Base-by-base conservation (phyloP, 2,797 vertebrate genomes). In the Urophycis tenuis region DNA sequence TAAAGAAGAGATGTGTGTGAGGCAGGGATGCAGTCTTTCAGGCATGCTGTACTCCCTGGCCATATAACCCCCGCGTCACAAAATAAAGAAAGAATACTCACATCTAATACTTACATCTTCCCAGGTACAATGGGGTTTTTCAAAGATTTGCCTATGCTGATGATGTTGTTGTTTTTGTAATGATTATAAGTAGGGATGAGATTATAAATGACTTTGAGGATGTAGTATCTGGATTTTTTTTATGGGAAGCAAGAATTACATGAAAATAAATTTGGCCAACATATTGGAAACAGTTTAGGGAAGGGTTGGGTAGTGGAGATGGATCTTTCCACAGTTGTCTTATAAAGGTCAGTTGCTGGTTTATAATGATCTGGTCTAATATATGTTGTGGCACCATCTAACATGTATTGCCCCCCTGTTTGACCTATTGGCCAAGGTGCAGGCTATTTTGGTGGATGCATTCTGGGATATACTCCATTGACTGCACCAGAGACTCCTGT, bases 391-490 rank as follows among this genome's bases (percentile, higher is more conserved):
- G 71, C 71, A 72, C 71, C 10, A 17, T 0, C 30, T 45, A 2
- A 17, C 41, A 15, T 72, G 71, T 1, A 3, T 4, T 35, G 33
- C 35, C 12, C 33, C 33, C 34, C 15, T 30, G 33, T 19, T 33
- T 36, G 6, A 72, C 19, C 71, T 15, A 33, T 19, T 35, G 71
- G 31, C 33, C 10, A 72, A n/a, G 33, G 33, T 72, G 19, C 71
- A 72, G 17, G 33, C 32, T 7, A 34, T n/a, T 6, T 9, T 34
- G 5, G 31, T 34, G 15, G 15, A 72, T 36, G 22, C 8, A 11
- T 73, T 73, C n/a, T 73, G 35, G 33, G 72, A 73, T 35, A 73
- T 34, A 25, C 34, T 73, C 34, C 72, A 73, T 22, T 73, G 22
- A 15, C 33, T 39, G 19, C 19, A 22, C 19, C 72, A 73, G 34